Conservation (phyloP, 2,113 vertebrate species). For the Rhegmatorhina hoffmannsi region DNA sequence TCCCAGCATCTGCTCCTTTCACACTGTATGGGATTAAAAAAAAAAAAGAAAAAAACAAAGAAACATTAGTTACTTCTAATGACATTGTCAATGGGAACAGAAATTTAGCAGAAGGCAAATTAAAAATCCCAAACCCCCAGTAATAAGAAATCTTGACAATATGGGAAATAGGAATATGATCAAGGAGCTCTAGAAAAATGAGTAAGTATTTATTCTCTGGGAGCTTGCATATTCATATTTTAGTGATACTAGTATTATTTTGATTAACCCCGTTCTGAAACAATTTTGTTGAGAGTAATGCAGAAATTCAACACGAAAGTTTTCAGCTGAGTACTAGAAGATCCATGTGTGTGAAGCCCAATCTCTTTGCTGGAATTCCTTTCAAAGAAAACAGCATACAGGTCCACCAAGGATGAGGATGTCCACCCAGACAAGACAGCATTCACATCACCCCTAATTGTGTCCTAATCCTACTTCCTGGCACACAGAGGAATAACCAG, state of each 20-base stretch:
- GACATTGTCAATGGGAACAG: not conserved
- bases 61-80: conserved; percentile 27
- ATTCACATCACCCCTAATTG: not conserved
- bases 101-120: not conserved
- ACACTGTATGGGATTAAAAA: conserved; percentile 77
- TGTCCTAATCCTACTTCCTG: not conserved
- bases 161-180: not conserved
- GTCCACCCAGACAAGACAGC: not conserved
- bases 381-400: not conserved
- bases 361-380: not conserved
- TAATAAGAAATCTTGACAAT: not conserved
- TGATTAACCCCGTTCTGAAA: not conserved
- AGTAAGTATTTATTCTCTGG: not conserved
- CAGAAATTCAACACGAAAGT: not conserved
- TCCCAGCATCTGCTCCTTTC: conserved; percentile 91
- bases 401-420: not conserved
- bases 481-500: not conserved
- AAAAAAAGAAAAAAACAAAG: not conserved
- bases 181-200: not conserved
- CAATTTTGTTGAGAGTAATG: not conserved
- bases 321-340: not conserved
- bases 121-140: accelerated
- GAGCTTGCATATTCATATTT: not conserved
- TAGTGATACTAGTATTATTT: not conserved
- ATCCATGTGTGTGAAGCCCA: not conserved